These are phyloP conservation scores for Philaethria dido DNA, from an alignment of 2,888 invertebrate species.

Conservation along the genomic window DNA sequence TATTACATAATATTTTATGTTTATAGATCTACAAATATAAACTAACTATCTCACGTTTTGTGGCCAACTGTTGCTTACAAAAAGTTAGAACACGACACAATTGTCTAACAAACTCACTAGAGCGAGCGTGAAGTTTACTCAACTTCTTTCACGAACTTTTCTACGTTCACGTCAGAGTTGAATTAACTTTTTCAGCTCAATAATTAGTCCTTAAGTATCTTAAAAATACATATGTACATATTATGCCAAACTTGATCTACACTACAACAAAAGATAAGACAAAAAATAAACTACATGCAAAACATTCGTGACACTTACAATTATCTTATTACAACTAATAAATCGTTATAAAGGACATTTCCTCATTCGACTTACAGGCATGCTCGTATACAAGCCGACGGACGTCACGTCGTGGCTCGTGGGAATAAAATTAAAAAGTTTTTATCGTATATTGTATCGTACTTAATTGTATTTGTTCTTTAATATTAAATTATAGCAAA, in stretches of 20 bases:
- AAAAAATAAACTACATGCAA: slow-evolving; percentile 1
- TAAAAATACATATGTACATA: neutral
- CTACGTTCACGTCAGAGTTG: neutral
- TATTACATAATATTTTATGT: neutral
- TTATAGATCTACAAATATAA: neutral
- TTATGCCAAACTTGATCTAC: too few species aligned
- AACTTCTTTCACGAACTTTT: neutral
- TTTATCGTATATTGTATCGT: too few species aligned
- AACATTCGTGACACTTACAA: slow-evolving; percentile 24
- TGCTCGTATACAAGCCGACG: too few species aligned
- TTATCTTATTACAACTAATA: slow-evolving; percentile 22
- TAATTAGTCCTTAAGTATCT: neutral
- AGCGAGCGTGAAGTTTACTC: too few species aligned
- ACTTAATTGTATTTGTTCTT: too few species aligned
- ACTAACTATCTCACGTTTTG: neutral
- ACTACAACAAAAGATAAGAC: neutral
- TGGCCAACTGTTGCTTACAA: neutral
- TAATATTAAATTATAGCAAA: too few species aligned
- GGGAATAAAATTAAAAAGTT: too few species aligned
- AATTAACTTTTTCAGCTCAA: neutral
- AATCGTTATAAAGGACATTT: slow-evolving; percentile 24
- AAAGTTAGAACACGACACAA: neutral
- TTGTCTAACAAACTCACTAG: neutral
- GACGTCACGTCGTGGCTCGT: too few species aligned
- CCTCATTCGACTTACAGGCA: slow-evolving; percentile 15